Conservation (phyloP, 2,797 vertebrate genomes). For the Craterocephalus amniculus region DNA sequence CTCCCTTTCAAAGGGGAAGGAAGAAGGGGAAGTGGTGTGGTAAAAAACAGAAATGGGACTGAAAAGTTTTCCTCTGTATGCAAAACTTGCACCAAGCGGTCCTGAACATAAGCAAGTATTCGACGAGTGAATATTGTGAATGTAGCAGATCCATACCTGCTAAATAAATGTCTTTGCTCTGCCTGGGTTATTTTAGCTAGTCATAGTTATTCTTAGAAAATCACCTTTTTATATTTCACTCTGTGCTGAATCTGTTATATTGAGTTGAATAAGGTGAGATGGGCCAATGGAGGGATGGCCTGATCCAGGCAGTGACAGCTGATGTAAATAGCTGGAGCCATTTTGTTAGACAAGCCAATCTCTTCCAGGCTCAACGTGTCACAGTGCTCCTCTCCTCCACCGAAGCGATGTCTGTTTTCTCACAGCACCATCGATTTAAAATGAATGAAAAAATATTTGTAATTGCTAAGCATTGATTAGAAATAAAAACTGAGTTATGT, state of each 20-base stretch:
- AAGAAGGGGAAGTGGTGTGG: no score
- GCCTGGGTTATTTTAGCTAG: not conserved
- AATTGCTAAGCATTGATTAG: not conserved
- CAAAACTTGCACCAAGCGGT: no score
- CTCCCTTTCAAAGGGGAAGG: no score
- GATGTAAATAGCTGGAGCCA: slow-evolving; percentile 45
- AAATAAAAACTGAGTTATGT: not conserved
- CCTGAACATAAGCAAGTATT: no score
- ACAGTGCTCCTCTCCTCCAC: no score
- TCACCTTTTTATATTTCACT: not conserved
- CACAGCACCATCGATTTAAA: not conserved
- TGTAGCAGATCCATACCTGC: not conserved
- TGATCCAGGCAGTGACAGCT: slow-evolving; percentile 45
- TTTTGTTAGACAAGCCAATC: slow-evolving; percentile 41
- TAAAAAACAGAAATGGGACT: no score
- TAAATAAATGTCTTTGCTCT: slow-evolving; percentile 8
- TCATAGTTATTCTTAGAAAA: slow-evolving; percentile 16
- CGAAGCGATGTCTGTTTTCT: no score
- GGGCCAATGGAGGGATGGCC: slow-evolving; percentile 23
- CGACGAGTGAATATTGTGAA: no score
- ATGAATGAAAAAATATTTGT: not conserved
- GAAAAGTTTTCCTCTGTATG: no score
- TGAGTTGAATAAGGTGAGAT: slow-evolving; percentile 37
- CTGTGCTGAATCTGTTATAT: slow-evolving; percentile 3
- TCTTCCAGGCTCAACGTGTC: slow-evolving; percentile 35